Evolutionary conservation across 2,888 invertebrate genomes (phyloP).

Genomic region (Drosophila barbarae): DNA sequence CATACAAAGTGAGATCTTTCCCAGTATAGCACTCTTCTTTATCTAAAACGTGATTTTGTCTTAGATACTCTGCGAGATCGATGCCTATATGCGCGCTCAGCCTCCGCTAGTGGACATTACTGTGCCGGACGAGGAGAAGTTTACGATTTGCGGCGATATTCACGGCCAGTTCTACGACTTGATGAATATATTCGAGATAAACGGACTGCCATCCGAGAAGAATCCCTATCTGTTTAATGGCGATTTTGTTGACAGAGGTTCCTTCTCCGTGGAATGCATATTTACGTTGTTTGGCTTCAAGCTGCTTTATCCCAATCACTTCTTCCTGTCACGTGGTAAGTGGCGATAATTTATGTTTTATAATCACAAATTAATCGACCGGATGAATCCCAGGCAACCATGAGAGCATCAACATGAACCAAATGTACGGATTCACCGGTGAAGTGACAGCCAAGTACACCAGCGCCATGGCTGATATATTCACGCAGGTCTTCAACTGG

Average conservation of each 20-base stretch:
- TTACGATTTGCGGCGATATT: conserved; percentile 99
- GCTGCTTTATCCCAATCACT: conserved; percentile 95
- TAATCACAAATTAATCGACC: not conserved
- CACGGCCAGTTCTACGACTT: conserved; percentile 99
- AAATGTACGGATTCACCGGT: conserved; percentile 99
- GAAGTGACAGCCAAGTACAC: conserved; percentile 98
- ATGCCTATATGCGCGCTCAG: conserved; percentile 89
- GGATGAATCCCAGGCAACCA: conserved; percentile 89
- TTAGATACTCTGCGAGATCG: conserved; percentile 95
- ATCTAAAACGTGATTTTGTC: not conserved
- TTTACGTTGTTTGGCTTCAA: conserved; percentile 98
- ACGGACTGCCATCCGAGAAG: conserved; percentile 94
- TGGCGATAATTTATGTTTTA: not conserved
- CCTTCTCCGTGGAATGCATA: conserved; percentile 99
- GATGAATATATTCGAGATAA: conserved; percentile 97
- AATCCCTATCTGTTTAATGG: conserved; percentile 99
- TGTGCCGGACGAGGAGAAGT: conserved; percentile 92
- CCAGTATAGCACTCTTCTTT: not conserved
- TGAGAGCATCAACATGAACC: conserved; percentile 98
- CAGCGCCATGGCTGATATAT: conserved; percentile 96
- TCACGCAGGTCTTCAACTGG: conserved; percentile 99
- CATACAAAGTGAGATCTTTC: conserved; percentile 87
- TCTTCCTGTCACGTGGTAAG: conserved; percentile 98
- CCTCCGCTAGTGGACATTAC: conserved; percentile 94
- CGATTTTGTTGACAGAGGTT: conserved; percentile 99